Conservation (phyloP, 2,888 invertebrate genomes). For the Notodonta ziczac region DNA sequence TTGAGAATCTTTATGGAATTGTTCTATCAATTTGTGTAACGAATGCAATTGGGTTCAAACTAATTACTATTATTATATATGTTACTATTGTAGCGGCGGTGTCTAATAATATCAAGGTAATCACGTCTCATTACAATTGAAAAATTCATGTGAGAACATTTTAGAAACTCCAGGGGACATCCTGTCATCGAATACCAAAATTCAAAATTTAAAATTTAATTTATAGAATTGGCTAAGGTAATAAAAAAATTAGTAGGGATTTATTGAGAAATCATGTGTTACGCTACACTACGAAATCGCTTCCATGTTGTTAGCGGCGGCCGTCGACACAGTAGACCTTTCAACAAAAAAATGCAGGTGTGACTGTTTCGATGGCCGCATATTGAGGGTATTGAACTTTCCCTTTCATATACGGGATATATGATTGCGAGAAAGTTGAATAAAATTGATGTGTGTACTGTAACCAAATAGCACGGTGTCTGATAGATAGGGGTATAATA, state of each 20-base stretch:
- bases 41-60: too few relatives aligned
- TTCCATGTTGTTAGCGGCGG: conserved; percentile 47
- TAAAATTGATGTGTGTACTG: conserved; percentile 47
- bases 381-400: conserved; percentile 52
- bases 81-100: background rate
- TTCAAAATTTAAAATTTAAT: conserved; percentile 64
- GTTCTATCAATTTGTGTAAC: too few relatives aligned
- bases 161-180: conserved; percentile 56
- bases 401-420: conserved; percentile 74
- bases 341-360: conserved; percentile 23
- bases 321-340: conserved; percentile 44
- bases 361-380: conserved; percentile 47
- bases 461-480: conserved; percentile 62
- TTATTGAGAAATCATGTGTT: conserved; percentile 58
- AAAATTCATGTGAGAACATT: conserved; percentile 53
- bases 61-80: background rate
- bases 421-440: conserved; percentile 62
- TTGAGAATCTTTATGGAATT: too few relatives aligned
- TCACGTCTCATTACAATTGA: conserved; percentile 46
- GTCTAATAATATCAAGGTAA: conserved; percentile 20
- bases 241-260: conserved; percentile 63
- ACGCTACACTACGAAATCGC: conserved; percentile 61
- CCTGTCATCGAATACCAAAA: conserved; percentile 59
- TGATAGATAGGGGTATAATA: conserved; percentile 73
- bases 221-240: conserved; percentile 75